Conservation (phyloP, 2,888 invertebrate species). For the Strigamia transsilvanica region DNA sequence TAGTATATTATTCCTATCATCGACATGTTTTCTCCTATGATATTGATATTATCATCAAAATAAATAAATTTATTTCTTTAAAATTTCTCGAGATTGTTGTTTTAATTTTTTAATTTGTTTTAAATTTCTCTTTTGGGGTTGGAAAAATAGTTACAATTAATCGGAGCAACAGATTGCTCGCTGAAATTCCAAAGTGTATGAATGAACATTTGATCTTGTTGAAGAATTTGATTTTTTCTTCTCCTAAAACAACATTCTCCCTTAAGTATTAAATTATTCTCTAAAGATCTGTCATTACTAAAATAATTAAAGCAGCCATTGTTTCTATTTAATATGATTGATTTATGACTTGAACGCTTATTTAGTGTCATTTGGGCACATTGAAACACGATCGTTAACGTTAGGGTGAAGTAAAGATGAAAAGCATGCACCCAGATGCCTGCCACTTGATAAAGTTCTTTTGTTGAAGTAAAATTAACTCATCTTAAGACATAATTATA, state of each 20-base stretch:
- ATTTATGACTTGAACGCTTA: slow-evolving; percentile 15
- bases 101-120: neutral
- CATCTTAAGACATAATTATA: neutral
- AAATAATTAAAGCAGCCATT: slow-evolving; percentile 43
- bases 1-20: neutral
- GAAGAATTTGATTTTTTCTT: neutral
- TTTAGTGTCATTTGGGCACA: slow-evolving; percentile 32
- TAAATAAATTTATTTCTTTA: too few species aligned
- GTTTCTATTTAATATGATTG: slow-evolving; percentile 42
- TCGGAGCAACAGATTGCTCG: neutral
- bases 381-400: slow-evolving; percentile 21
- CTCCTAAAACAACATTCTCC: neutral
- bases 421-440: slow-evolving; percentile 33
- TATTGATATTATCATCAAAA: too few species aligned
- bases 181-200: neutral
- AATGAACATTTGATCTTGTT: neutral
- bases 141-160: neutral
- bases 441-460: slow-evolving; percentile 3
- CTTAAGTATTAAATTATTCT: slow-evolving; percentile 29
- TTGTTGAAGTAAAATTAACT: slow-evolving; percentile 19
- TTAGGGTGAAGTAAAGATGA: slow-evolving; percentile 14
- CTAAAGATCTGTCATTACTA: neutral
- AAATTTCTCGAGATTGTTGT: too few species aligned
- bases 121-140: neutral
- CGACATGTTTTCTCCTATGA: too few species aligned